Evolutionary conservation across 2,113 vertebrate species (phyloP).

Genomic region (Zeus faber): DNA sequence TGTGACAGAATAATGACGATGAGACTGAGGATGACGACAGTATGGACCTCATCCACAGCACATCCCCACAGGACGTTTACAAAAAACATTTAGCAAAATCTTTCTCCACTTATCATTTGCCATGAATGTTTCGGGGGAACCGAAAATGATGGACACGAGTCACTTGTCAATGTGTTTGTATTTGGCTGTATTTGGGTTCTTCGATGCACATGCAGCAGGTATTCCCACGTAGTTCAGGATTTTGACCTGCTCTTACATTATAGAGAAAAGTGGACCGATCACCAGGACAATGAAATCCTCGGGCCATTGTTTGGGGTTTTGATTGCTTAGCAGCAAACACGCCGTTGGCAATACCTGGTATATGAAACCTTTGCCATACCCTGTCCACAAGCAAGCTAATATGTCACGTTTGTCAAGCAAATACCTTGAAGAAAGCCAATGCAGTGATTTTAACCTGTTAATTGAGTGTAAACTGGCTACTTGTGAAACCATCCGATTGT

Average conservation of each 20-base stretch:
- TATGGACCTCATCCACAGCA: background rate
- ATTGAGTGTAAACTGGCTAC: too few relatives aligned
- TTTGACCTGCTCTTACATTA: slow-evolving; percentile 1
- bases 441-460: too few relatives aligned
- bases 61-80: background rate
- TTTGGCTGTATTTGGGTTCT: background rate
- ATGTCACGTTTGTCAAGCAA: too few relatives aligned
- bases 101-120: background rate
- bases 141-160: background rate
- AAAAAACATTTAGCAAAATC: background rate
- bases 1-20: background rate
- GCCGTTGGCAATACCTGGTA: too few relatives aligned
- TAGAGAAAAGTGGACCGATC: background rate
- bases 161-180: background rate
- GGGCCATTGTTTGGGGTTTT: background rate
- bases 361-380: too few relatives aligned
- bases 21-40: background rate
- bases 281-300: background rate
- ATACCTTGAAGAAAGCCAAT: too few relatives aligned
- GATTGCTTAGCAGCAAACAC: too few relatives aligned
- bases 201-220: background rate
- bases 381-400: too few relatives aligned
- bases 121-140: background rate
- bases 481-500: too few relatives aligned
- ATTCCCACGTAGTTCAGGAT: background rate